phyloP scores from a whole-genome alignment of 2,797 vertebrate genomes.

The Lemur catta region DNA sequence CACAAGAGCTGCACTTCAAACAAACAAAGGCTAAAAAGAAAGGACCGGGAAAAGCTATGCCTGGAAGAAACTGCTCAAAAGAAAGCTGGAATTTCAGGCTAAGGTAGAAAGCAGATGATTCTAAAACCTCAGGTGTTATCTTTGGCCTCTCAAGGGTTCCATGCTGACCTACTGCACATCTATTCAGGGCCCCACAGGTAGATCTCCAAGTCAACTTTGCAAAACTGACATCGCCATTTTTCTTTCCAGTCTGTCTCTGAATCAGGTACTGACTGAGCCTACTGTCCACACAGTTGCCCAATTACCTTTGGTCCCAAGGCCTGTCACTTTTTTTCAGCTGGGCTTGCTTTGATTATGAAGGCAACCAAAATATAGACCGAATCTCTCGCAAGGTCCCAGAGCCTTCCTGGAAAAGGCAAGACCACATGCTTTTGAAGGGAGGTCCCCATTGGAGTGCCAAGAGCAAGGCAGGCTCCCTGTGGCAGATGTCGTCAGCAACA shows the following conservation, averaged over 20 bases:
- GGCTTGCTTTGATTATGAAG: background rate
- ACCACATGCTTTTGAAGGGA: background rate
- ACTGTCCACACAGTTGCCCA: background rate
- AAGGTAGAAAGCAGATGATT: background rate
- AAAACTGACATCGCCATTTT: background rate
- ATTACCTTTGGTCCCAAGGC: background rate
- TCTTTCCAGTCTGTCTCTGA: background rate
- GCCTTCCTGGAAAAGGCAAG: background rate
- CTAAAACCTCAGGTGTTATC: background rate
- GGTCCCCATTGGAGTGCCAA: fast-evolving
- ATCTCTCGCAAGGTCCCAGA: background rate
- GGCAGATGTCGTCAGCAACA: background rate
- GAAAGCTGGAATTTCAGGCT: background rate
- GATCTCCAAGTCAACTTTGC: background rate
- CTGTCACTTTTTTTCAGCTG: background rate
- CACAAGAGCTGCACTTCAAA: background rate
- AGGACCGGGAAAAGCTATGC: background rate
- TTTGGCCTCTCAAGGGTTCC: background rate
- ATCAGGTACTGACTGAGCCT: background rate
- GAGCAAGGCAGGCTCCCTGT: background rate
- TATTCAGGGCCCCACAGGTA: background rate
- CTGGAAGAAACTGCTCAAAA: background rate
- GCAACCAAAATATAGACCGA: background rate
- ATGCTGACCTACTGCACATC: background rate
- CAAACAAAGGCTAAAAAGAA: background rate